Base-by-base conservation (phyloP, 2,888 invertebrate genomes). In the Caradrina kadenii region DNA sequence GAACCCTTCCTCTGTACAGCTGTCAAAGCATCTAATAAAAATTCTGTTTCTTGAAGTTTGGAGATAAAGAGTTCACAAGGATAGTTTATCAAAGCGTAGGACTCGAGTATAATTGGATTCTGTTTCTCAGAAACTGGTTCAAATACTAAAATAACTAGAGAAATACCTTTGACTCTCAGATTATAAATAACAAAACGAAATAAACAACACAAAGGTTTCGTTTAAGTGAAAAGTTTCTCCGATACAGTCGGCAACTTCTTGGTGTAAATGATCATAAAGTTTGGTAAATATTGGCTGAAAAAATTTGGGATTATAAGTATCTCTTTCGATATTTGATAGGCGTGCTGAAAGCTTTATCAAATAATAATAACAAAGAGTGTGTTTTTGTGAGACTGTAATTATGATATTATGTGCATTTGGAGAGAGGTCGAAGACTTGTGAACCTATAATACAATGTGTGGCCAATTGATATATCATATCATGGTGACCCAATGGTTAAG, bases 31-130 rank as follows among this genome's bases (percentile, higher is more conserved):
- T 42, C 4, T 11, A 31, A 50, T 21, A 52, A 19, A 35, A 54
- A 54, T n/a, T 31, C 19, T 69, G 26, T 42, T 35, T 13, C 13
- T 31, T 0, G 13, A 69, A 72, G 1, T 26, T 69, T 35, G 26
- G 31, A 54, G 17, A 11, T 8, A 54, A 60, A 73, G 53, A 26
- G 5, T 10, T 17, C 15, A 11, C 39, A 26, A 6, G n/a, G 15
- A 45, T 72, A 45, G 39, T 48, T 54, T 72, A 21, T n/a, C 69
- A 69, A 69, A 49, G 53, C 17, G 45, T 59, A 13, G 26, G 8
- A 54, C 13, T 22, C 15, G 15, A 49, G 11, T 1, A 13, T 35
- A 22, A 64, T 35, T 19, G 13, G 11, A 74, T 50, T 50, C 15
- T 6, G 31, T 3, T 35, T 31, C 55, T 21, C 8, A 26, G 35